Base-by-base conservation (phyloP, 2,113 vertebrate species). In the Grantiella picta region DNA sequence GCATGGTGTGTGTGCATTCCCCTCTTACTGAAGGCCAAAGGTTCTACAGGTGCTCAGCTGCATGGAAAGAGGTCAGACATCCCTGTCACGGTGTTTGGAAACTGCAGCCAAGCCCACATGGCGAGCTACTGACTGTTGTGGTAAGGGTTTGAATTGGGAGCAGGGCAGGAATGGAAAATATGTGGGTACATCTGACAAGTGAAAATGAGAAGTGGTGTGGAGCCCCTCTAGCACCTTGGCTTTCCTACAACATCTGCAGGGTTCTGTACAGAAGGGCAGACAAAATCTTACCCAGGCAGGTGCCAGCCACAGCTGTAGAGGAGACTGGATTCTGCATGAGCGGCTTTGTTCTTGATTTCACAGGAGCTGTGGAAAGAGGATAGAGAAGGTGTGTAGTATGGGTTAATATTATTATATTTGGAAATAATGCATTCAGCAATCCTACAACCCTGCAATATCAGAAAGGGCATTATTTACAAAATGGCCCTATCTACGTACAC, bases 381-480 rank as follows among this genome's bases (percentile, higher is more conserved):
- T 22, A 38, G 36, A 59, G 35, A 44, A 35, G 29, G 18, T 73
- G 36, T 70, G 27, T 49, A 21, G 70, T 31, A 57, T 21, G 24
- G 22, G 38, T 75, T 95, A 95, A 57, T 87, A 54, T 78, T 80
- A 14, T 85, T 95, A 11, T 49, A 54, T 76, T 80, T 82, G 38
- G 50, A 87, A 85, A 81, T 61, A 80, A 33, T 73, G 31, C 28
- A 27, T 80, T 92, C 45, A 47, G 15, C 65, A 93, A 14, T 69
- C 35, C 69, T 71, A 76, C 45, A 81, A 90, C 61, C 91, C 81
- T 77, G 54, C 72, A 90, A 22, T 84, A 82, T 89, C 84, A 91
- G 89, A 90, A 90, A 94, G 78, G 79, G 52, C 72, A 68, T 80
- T 95, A 44, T 94, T 94, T 97, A 89, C 79, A 84, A 71, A 95